Evolutionary conservation across 2,888 invertebrate species (phyloP).

Genomic region (Athalia circularis): DNA sequence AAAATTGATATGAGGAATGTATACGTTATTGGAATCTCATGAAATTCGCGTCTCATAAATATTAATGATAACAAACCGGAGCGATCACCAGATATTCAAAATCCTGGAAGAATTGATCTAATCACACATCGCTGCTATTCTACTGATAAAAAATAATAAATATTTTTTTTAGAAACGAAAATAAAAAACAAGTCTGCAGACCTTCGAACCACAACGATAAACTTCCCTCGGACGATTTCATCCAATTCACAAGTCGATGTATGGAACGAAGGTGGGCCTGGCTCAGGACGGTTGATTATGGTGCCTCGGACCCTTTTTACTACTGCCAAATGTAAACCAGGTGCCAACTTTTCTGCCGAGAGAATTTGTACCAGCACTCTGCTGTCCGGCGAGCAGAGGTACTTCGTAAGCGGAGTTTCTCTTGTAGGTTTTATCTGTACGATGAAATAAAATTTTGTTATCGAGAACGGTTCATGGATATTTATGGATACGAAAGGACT

Average conservation of each 20-base stretch:
- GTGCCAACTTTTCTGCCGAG: conserved; percentile 77
- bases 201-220: no score
- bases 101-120: no score
- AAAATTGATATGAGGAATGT: no score
- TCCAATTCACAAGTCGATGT: conserved; percentile 65
- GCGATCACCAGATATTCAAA: no score
- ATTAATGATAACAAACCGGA: no score
- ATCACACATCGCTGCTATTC: no score
- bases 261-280: conserved; percentile 75
- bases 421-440: conserved; percentile 74
- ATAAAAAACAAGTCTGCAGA: no score
- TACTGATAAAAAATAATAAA: no score
- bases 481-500: conserved; percentile 14
- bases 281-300: conserved; percentile 75
- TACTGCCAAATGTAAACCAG: conserved; percentile 78
- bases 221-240: background rate
- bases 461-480: background rate
- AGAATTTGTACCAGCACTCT: conserved; percentile 72
- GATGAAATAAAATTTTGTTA: conserved; percentile 50
- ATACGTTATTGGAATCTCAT: no score
- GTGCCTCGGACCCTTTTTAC: conserved; percentile 75
- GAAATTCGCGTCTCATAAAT: no score
- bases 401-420: conserved; percentile 73
- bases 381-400: conserved; percentile 72
- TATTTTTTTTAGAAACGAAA: no score